Evolutionary conservation across 2,797 vertebrate genomes (phyloP), one percentile per base, ranked within the genome.

Genomic region (Xenopus petersii): DNA sequence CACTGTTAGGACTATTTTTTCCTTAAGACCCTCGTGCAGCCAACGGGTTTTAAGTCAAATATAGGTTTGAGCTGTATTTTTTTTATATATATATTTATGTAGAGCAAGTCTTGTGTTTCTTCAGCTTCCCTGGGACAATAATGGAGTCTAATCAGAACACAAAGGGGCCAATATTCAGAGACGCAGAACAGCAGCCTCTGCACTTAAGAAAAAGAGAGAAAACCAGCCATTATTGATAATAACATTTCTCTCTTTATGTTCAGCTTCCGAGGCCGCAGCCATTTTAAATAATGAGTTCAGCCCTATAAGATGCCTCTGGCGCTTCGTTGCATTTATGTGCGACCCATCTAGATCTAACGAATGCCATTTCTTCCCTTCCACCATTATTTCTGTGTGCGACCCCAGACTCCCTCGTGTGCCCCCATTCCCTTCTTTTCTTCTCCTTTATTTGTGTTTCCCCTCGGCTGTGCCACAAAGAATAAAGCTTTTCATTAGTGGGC

Each of bases 401-500:
- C 62, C 54, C 63, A 67, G 75, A 68, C 55, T 11, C 33, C 54
- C 46, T 9, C n/a, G 15, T 10, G 15, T 12, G 49, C 49, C 49
- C 49, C 49, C 63, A 64, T 42, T 54, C 68, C 42, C 63, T 62
- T 66, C 68, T 48, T 30, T 16, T 24, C 4, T 36, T 17, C 42
- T 56, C n/a, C n/a, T 71, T 71, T 76, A 54, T 76, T 66, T 47
- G 63, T 21, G 9, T 15, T 12, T 51, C 62, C 67, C 36, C 63
- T 64, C 63, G 62, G 47, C 54, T 48, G 16, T 33, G 56, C 5
- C 33, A 10, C 30, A 55, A 59, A 76, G 69, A 76, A 76, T 76
- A 66, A 62, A 71, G 21, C 15, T 42, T 66, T 66, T 71, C 75
- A 61, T 71, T 67, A 76, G 75, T 67, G 75, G 68, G 75, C 66